These are phyloP conservation scores for Xenotilapia leptura DNA, from an alignment of 2,113 vertebrate species.

Conservation along the genomic window DNA sequence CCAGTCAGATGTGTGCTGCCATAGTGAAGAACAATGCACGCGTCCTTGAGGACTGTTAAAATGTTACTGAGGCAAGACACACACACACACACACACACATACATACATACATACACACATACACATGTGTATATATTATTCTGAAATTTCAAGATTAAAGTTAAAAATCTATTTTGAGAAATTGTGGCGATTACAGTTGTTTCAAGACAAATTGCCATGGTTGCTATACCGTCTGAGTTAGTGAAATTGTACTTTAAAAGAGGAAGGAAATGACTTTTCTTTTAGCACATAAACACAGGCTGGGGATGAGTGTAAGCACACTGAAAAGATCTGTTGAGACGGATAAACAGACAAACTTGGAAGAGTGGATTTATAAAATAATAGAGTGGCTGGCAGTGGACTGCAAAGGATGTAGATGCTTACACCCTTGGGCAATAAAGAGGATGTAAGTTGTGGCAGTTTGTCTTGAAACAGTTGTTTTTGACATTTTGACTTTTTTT, in stretches of 20 bases:
- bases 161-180: no score
- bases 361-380: neutral
- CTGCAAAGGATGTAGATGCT: neutral
- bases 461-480: neutral
- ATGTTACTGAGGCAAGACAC: neutral
- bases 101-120: no score
- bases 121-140: no score
- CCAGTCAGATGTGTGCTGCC: slow-evolving; percentile 10
- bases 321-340: neutral
- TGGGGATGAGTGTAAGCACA: neutral
- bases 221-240: neutral
- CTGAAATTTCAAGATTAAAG: no score
- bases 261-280: neutral
- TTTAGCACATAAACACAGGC: neutral
- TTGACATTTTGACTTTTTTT: neutral
- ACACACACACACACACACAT: neutral
- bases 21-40: slow-evolving; percentile 9
- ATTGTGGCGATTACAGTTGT: neutral
- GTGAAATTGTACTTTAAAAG: neutral
- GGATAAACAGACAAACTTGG: neutral
- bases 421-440: neutral
- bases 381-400: neutral
- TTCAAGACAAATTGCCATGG: neutral
- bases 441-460: neutral
- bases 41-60: neutral